Evolutionary conservation across 2,113 vertebrate genomes (phyloP), one percentile per base, ranked within the genome.

Genomic region (Loxodonta africana): DNA sequence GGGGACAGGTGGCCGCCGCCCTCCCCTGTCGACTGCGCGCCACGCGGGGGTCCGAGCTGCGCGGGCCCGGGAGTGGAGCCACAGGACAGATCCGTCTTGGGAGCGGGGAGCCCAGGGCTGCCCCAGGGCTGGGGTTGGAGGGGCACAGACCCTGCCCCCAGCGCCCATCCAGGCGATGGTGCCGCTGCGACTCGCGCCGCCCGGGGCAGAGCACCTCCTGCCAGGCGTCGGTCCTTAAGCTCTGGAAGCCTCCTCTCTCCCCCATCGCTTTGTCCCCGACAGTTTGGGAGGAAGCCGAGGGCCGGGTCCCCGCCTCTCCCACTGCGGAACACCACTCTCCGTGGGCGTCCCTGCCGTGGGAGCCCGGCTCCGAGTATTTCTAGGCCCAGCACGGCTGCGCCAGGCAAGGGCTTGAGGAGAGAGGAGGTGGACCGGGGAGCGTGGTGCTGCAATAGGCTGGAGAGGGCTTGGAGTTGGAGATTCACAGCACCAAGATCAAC

Each of bases 1-100:
- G 37, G 23, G 53, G n/a, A 41, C 94, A 88, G 92, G 85, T 92
- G 87, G 83, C 69, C 8, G 74, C 85, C 87, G 44, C 77, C 21
- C 77, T 90, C 51, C 12, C 77, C 10, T 53, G 60, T 92, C 51
- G 71, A 10, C 77, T 90, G n/a, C 4, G 1, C 28, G 6, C 9
- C 5, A 76, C 41, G 15, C 69, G 53, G 37, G 44, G 74, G 89
- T 33, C 1, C 84, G 74, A 89, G 83, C 87, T 46, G 63, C 9
- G 57, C 41, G 18, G 69, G 20, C 73, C 41, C 4, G 26, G n/a
- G 48, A 93, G 83, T 67, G 78, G 86, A 60, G 67, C n/a, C 37
- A 44, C 33, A 8, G 74, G 41, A 41, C 30, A 10, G 46, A 46
- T 71, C 18, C 11, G 9, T 44, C 60, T 4, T 3, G 87, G 12